These are phyloP conservation scores for Alviniconcha marisindica DNA, from an alignment of 1,140 invertebrate species.

Conservation along the genomic window DNA sequence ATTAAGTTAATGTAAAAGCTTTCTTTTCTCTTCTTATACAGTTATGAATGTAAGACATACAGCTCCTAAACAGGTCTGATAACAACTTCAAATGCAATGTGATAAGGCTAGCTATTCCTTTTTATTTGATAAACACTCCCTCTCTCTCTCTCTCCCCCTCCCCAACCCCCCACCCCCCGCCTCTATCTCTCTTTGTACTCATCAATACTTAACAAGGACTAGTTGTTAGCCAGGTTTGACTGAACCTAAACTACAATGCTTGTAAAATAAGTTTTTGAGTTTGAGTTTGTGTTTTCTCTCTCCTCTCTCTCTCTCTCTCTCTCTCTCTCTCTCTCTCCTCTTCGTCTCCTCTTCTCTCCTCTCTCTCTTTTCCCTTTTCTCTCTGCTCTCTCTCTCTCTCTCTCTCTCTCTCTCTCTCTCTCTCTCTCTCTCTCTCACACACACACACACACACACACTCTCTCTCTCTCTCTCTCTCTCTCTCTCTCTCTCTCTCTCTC, in stretches of 20 bases:
- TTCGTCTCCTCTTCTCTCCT: not conserved
- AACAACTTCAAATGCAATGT: too few species aligned
- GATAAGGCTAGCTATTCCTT: too few species aligned
- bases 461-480: not conserved
- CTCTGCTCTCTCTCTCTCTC: not conserved
- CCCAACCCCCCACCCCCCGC: too few species aligned
- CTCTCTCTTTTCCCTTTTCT: conserved; percentile 1
- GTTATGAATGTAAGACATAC: too few species aligned
- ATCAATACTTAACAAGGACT: not conserved
- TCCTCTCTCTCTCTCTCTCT: not conserved
- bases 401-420: not conserved
- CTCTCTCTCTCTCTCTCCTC: not conserved
- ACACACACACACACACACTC: too few species aligned
- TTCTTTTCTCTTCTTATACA: too few species aligned
- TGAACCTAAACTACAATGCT: too few species aligned
- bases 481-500: not conserved
- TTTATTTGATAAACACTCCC: not conserved
- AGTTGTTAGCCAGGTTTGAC: too few species aligned
- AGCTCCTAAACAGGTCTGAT: too few species aligned
- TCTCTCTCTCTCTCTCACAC: not conserved
- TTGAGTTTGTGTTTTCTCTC: too few species aligned
- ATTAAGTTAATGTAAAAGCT: too few species aligned
- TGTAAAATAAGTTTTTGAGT: too few species aligned
- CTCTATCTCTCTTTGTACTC: not conserved
- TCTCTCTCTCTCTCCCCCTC: not conserved